A percentile compares a stretch with the other conserved stretches of the same genome.
Conservation (phyloP, 2,888 invertebrate species). For the Desoria tigrina region DNA sequence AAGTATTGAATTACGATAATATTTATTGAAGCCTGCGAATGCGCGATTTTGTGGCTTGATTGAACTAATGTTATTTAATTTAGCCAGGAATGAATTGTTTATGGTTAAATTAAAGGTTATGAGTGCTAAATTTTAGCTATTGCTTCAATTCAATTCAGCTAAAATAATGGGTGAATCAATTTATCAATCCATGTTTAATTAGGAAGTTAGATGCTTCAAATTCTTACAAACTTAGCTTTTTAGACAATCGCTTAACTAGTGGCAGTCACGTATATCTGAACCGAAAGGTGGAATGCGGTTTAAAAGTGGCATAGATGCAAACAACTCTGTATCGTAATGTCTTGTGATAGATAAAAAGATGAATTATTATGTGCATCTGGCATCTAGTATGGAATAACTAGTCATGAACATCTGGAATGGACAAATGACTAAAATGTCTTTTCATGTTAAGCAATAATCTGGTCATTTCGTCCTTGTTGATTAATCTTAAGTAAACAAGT, state of each 20-base stretch:
- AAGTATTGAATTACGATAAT: no score
- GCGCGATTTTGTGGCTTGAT: no score
- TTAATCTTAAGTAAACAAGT: no score
- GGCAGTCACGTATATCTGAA: not conserved
- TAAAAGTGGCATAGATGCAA: constrained; percentile 6
- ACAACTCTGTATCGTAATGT: constrained; percentile 9
- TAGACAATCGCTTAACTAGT: constrained; percentile 10
- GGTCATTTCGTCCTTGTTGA: constrained; percentile 12
- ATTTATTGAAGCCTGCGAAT: no score
- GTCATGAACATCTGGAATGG: constrained; percentile 16
- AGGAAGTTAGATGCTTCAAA: no score
- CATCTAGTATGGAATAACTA: not conserved
- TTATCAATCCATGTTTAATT: no score
- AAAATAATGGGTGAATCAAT: no score
- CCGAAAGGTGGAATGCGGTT: not conserved
- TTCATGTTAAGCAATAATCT: constrained; percentile 16
- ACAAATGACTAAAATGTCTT: constrained; percentile 14
- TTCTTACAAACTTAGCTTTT: not conserved
- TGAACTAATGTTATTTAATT: no score
- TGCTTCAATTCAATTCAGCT: no score
- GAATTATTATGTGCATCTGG: not conserved
- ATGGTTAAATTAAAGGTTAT: no score
- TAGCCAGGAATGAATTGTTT: no score
- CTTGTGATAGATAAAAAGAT: constrained; percentile 4
- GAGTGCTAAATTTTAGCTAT: no score